Percentiles rank a stretch among this genome's conserved stretches.
phyloP scores from a whole-genome alignment of 1,140 invertebrate species.

The Bombus sibiricus region DNA sequence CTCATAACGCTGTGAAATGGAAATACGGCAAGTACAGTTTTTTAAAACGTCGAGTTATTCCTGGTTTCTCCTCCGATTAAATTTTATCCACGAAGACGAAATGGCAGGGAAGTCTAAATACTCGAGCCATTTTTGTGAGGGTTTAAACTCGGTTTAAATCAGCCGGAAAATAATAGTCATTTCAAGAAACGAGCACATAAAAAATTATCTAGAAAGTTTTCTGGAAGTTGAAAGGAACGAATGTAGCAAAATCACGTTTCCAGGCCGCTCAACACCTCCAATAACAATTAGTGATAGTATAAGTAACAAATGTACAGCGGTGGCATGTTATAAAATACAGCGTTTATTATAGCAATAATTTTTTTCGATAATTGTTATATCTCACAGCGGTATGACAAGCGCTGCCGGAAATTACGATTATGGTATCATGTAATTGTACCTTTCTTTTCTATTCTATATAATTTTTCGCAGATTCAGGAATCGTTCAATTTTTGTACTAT shows the following conservation, averaged over 20 bases:
- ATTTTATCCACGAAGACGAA: not conserved
- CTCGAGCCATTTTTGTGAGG: not conserved
- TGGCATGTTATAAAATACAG: not conserved
- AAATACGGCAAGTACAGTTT: too few species aligned
- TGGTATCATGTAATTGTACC: not conserved
- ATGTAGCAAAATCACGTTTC: not conserved
- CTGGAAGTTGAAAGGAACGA: not conserved
- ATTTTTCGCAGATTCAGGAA: not conserved
- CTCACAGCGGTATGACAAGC: not conserved
- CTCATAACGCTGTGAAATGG: not conserved
- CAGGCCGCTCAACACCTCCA: not conserved
- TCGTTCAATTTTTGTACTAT: not conserved
- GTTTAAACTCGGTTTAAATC: not conserved
- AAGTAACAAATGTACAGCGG: not conserved
- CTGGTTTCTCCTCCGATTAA: conserved; percentile 6
- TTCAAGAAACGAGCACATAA: not conserved
- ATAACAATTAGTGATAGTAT: not conserved
- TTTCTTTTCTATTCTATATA: too few species aligned
- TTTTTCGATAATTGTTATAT: not conserved
- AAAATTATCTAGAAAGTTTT: not conserved
- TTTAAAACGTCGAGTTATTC: not conserved
- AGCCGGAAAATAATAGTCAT: conserved; percentile 8
- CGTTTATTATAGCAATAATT: not conserved
- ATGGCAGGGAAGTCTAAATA: not conserved
- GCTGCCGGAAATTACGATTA: conserved; percentile 5